These are phyloP conservation scores for Gouania willdenowi DNA, from an alignment of 2,797 vertebrate genomes.

Conservation along the genomic window DNA sequence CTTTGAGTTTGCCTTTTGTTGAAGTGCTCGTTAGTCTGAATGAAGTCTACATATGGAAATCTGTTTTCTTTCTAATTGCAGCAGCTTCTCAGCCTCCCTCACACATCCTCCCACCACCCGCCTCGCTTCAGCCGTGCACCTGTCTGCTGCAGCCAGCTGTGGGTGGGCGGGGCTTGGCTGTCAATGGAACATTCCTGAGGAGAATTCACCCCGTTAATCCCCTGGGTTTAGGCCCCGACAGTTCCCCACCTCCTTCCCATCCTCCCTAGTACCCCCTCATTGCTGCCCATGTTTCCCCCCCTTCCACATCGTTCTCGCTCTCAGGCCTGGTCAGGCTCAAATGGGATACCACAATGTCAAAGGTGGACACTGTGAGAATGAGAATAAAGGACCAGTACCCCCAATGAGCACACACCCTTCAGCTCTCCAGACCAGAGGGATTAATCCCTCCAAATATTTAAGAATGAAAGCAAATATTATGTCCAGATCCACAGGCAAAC, in stretches of 20 bases:
- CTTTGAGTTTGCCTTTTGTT: constrained; percentile 41
- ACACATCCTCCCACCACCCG: constrained; percentile 29
- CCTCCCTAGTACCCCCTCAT: constrained; percentile 25
- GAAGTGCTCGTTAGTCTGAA: constrained; percentile 9
- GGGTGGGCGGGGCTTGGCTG: constrained; percentile 72
- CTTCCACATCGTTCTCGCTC: constrained; percentile 23
- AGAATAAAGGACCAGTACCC: constrained; percentile 58
- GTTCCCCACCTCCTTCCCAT: constrained; percentile 25
- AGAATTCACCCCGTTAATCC: constrained; percentile 80
- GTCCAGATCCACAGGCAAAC: constrained; percentile 22
- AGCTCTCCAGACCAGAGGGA: constrained; percentile 40
- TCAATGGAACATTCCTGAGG: constrained; percentile 74
- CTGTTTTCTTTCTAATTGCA: constrained; percentile 30
- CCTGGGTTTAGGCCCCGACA: constrained; percentile 63
- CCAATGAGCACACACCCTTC: constrained; percentile 20
- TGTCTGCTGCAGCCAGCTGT: constrained; percentile 73
- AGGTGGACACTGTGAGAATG: constrained; percentile 61
- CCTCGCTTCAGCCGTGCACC: constrained; percentile 58
- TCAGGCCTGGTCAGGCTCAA: constrained; percentile 49
- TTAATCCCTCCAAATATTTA: constrained; percentile 71
- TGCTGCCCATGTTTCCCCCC: constrained; percentile 10
- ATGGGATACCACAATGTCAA: constrained; percentile 49
- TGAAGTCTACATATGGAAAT: constrained; percentile 11
- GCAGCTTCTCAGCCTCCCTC: constrained; percentile 13
- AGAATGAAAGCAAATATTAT: constrained; percentile 67